Conservation (phyloP, 2,888 invertebrate species). For the Microchrysa polita region DNA sequence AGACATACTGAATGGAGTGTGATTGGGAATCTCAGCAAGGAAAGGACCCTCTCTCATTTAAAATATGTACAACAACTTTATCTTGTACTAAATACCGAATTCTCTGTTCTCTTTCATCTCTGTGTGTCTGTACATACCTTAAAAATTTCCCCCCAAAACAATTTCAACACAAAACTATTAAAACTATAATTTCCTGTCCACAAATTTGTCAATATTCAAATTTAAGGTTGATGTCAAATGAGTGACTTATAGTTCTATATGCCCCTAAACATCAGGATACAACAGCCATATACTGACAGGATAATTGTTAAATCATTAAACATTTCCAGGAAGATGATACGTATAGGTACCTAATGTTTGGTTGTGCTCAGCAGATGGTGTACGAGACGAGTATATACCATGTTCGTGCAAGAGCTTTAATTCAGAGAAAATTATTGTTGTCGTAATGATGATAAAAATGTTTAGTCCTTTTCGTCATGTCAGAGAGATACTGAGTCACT, state of each 20-base stretch:
- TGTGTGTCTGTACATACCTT: not conserved
- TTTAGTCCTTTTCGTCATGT: too few relatives aligned
- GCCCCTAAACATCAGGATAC: too few relatives aligned
- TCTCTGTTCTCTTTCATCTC: too few relatives aligned
- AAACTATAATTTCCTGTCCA: constrained; percentile 12
- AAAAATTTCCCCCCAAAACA: constrained; percentile 1
- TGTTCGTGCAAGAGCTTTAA: too few relatives aligned
- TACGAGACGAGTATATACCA: too few relatives aligned
- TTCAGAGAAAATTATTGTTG: too few relatives aligned
- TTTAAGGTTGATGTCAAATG: constrained; percentile 46
- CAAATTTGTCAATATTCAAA: constrained; percentile 51
- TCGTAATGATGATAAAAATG: too few relatives aligned
- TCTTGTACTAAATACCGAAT: not conserved
- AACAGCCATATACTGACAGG: not conserved
- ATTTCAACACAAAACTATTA: constrained; percentile 11
- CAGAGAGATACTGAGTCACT: too few relatives aligned
- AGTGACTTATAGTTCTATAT: constrained; percentile 47
- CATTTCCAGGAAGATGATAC: not conserved
- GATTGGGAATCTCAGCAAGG: not conserved
- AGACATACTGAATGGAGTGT: not conserved
- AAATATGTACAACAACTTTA: not conserved
- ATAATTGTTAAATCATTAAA: not conserved
- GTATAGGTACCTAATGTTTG: too few relatives aligned
- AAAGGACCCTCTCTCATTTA: not conserved
- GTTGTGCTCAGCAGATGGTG: too few relatives aligned